Conservation (phyloP, 2,888 invertebrate species). For the Pelosia muscerda region DNA sequence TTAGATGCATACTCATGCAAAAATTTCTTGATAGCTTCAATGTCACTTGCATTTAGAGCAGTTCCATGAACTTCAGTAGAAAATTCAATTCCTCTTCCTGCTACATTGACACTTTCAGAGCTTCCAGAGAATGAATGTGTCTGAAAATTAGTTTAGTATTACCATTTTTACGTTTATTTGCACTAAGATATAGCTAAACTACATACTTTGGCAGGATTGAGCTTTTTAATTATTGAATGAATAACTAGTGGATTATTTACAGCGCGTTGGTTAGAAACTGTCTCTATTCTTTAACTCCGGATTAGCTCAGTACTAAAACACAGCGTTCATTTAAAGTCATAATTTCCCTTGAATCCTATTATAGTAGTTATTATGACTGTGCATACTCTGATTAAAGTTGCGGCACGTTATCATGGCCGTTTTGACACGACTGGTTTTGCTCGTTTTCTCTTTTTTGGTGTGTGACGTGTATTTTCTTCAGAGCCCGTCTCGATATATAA, state of each 20-base stretch:
- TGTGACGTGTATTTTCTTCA: too few relatives aligned
- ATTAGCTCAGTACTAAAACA: not conserved
- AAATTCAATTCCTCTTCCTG: slow-evolving; percentile 78
- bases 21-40: slow-evolving; percentile 94
- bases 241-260: not conserved
- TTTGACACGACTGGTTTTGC: too few relatives aligned
- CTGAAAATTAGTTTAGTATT: slow-evolving; percentile 62
- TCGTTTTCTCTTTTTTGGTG: too few relatives aligned
- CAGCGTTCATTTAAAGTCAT: too few relatives aligned
- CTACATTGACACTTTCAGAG: slow-evolving; percentile 87
- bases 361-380: too few relatives aligned
- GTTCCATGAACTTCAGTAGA: slow-evolving; percentile 89
- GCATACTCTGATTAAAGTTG: too few relatives aligned
- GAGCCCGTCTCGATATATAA: too few relatives aligned
- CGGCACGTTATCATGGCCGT: too few relatives aligned
- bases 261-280: not conserved
- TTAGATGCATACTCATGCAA: slow-evolving; percentile 95
- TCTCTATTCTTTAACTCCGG: not conserved
- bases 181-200: too few relatives aligned
- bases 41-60: slow-evolving; percentile 92
- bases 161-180: not conserved
- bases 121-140: slow-evolving; percentile 85
- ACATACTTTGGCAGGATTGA: not conserved
- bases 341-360: too few relatives aligned
- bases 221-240: not conserved